A percentile compares a stretch with the other conserved stretches of the same genome.
Conservation (phyloP, 2,888 invertebrate species). For the Torymus tubicola region DNA sequence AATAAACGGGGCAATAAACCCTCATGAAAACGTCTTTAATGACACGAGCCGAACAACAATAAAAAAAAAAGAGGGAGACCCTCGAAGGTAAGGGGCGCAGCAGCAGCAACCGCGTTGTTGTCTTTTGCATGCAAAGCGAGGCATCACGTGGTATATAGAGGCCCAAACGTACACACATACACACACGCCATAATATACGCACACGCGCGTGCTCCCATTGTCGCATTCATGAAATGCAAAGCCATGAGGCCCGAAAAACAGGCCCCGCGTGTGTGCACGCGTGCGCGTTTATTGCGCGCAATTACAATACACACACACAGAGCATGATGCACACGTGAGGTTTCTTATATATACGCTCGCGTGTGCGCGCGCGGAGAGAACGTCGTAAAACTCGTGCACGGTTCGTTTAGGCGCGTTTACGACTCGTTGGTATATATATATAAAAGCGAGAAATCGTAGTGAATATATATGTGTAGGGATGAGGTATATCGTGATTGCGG, state of each 20-base stretch:
- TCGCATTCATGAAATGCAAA: conserved; percentile 42
- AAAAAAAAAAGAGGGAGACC: conserved; percentile 4
- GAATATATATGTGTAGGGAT: too few species aligned
- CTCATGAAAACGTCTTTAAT: conserved; percentile 37
- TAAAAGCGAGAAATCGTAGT: too few species aligned
- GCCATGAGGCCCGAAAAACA: conserved; percentile 19
- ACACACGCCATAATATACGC: not conserved
- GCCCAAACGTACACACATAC: conserved; percentile 9
- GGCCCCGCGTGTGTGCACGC: conserved; percentile 9
- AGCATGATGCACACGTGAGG: not conserved
- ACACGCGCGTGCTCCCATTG: not conserved
- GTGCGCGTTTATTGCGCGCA: conserved; percentile 43
- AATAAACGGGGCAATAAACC: conserved; percentile 43
- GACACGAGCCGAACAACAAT: conserved; percentile 11
- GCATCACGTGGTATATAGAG: not conserved
- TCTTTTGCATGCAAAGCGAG: not conserved
- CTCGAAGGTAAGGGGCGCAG: conserved; percentile 12
- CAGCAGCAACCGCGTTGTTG: not conserved
- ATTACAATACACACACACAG: conserved; percentile 33
- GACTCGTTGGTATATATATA: not conserved
- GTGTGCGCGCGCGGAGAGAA: too few species aligned
- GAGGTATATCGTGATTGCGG: too few species aligned
- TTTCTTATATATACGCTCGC: not conserved
- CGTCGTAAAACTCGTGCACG: conserved; percentile 36
- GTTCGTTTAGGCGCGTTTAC: conserved; percentile 61